Evolutionary conservation across 2,797 vertebrate species (phyloP).

Genomic region (Hafferia zeledoni): DNA sequence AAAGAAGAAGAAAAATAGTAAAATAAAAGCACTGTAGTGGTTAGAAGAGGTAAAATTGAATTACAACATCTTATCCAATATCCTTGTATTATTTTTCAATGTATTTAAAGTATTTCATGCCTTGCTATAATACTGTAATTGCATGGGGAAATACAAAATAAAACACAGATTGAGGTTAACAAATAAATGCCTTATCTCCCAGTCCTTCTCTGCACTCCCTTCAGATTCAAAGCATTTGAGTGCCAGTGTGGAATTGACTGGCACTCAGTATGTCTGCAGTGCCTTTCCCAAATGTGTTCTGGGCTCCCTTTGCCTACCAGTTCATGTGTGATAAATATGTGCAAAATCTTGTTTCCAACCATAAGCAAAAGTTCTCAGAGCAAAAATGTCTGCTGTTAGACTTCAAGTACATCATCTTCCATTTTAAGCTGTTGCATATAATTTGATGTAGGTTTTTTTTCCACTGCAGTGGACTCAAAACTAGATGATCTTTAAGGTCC

Average conservation of each 20-base stretch:
- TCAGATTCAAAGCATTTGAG: background rate
- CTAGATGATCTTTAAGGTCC: background rate
- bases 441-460: background rate
- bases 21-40: background rate
- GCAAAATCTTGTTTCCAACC: background rate
- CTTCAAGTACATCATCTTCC: background rate
- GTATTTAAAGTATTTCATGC: background rate
- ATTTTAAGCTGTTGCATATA: background rate
- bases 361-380: background rate
- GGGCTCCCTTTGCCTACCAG: background rate
- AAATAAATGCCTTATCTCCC: background rate
- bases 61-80: background rate
- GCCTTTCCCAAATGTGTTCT: background rate
- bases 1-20: background rate
- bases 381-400: background rate
- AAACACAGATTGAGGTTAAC: background rate
- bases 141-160: background rate
- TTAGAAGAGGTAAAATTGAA: constrained; percentile 11
- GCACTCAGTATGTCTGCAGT: background rate
- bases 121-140: background rate
- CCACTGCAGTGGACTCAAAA: background rate
- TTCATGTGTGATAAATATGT: background rate
- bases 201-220: background rate
- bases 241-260: rapidly evolving
- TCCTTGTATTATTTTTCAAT: background rate